Evolutionary conservation across 2,113 vertebrate species (phyloP).

Genomic region (Potamarius usumacintae): DNA sequence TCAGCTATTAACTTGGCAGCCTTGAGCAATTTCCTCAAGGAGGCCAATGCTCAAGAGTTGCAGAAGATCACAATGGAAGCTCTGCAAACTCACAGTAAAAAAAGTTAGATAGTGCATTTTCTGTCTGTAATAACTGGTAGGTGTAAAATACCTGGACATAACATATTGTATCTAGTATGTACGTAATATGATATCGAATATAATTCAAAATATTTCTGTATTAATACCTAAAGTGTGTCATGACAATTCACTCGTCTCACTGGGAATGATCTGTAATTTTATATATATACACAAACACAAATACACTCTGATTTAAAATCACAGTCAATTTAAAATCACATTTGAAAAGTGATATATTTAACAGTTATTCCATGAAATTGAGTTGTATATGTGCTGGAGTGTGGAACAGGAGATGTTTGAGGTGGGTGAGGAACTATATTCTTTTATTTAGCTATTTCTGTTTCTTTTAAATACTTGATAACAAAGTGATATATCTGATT

Average conservation of each 20-base stretch:
- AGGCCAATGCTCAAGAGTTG: conserved; percentile 48
- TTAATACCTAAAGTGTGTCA: background rate
- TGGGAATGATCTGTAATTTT: background rate
- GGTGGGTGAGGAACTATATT: too few species aligned
- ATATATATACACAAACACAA: too few species aligned
- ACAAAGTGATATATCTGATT: too few species aligned
- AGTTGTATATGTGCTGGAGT: too few species aligned
- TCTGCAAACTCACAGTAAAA: conserved; percentile 57
- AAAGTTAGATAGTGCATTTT: background rate
- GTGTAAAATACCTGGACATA: background rate
- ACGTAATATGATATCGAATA: background rate
- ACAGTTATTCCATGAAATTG: too few species aligned
- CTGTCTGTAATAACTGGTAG: background rate
- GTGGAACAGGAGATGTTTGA: too few species aligned
- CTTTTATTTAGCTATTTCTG: too few species aligned
- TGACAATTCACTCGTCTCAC: background rate
- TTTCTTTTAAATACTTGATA: too few species aligned
- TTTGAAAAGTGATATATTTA: too few species aligned
- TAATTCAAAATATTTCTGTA: background rate
- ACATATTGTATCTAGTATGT: background rate
- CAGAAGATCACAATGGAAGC: conserved; percentile 16
- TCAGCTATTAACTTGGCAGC: conserved; percentile 65
- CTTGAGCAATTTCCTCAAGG: conserved; percentile 63
- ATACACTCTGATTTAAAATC: too few species aligned
- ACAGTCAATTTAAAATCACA: too few species aligned